These are phyloP conservation scores for Patiria pectinifera DNA, from an alignment of 53 echinoderm and acorn worm genomes.

Conservation along the genomic window DNA sequence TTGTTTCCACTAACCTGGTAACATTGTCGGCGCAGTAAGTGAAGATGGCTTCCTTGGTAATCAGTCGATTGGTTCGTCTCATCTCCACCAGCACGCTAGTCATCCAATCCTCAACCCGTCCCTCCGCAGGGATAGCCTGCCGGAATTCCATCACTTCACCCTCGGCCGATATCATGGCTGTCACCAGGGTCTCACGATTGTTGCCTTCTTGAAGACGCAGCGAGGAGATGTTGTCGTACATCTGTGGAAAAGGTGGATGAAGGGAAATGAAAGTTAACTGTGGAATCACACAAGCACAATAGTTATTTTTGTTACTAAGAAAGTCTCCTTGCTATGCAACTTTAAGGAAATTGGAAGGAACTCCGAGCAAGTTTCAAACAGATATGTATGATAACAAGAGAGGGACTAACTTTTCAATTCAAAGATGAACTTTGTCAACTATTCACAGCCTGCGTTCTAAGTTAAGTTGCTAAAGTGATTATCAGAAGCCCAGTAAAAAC, in stretches of 20 bases:
- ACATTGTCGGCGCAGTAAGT: slow-evolving; percentile 85
- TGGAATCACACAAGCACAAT: neutral
- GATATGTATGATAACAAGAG: no score
- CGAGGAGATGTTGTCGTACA: slow-evolving; percentile 99
- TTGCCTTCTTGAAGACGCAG: slow-evolving; percentile 94
- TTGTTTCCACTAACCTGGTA: slow-evolving; percentile 52
- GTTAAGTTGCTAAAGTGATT: no score
- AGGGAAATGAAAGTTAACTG: neutral
- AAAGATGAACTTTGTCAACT: no score
- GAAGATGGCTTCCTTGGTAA: slow-evolving; percentile 97
- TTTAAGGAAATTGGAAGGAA: no score
- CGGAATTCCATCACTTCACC: slow-evolving; percentile 97
- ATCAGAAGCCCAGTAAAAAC: no score
- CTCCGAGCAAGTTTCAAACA: no score
- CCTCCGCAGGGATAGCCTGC: slow-evolving; percentile 89
- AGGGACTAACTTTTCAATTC: no score
- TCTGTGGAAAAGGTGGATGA: slow-evolving; percentile 50
- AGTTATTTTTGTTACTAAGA: no score
- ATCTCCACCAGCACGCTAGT: slow-evolving; percentile 90
- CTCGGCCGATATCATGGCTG: slow-evolving; percentile 96
- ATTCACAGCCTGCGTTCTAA: no score
- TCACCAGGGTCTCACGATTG: slow-evolving; percentile 86
- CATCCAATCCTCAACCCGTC: slow-evolving; percentile 98
- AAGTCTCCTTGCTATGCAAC: no score
- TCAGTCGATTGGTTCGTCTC: slow-evolving; percentile 95